Evolutionary conservation across 2,113 vertebrate genomes (phyloP).

Genomic region (Equus quagga): DNA sequence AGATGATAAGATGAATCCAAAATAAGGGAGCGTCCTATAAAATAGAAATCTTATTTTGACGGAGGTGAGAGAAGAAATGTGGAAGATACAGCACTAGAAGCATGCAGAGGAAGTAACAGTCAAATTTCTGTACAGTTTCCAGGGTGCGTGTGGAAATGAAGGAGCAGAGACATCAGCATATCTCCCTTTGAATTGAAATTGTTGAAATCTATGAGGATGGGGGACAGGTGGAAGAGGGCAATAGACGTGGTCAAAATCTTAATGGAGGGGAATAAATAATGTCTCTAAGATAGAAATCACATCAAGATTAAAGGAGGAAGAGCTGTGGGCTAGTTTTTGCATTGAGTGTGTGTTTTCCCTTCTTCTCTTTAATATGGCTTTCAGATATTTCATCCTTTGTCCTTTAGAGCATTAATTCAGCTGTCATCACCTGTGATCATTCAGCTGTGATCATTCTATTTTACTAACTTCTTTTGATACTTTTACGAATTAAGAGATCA

Average conservation of each 20-base stretch:
- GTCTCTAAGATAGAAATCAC: background rate
- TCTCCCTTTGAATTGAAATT: background rate
- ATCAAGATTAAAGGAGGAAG: background rate
- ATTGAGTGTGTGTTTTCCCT: background rate
- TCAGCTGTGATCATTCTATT: background rate
- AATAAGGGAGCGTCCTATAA: background rate
- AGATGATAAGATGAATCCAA: background rate
- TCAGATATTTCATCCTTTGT: background rate
- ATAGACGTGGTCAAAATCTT: background rate
- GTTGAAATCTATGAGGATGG: background rate
- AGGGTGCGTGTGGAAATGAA: background rate
- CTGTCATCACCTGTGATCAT: background rate
- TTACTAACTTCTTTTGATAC: background rate
- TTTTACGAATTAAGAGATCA: conserved; percentile 22
- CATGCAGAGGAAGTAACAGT: background rate
- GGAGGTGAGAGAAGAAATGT: background rate
- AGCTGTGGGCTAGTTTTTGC: background rate
- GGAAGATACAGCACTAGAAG: background rate
- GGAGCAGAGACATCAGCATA: background rate
- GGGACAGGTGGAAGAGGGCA: fast-evolving
- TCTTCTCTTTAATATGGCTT: background rate
- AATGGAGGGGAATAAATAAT: background rate
- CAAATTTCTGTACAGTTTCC: background rate
- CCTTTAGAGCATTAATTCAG: background rate
- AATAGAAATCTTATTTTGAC: background rate